Percentiles rank a stretch among this genome's conserved stretches.
phyloP scores from a whole-genome alignment of 2,797 vertebrate genomes.

The Peromyscus eremicus region DNA sequence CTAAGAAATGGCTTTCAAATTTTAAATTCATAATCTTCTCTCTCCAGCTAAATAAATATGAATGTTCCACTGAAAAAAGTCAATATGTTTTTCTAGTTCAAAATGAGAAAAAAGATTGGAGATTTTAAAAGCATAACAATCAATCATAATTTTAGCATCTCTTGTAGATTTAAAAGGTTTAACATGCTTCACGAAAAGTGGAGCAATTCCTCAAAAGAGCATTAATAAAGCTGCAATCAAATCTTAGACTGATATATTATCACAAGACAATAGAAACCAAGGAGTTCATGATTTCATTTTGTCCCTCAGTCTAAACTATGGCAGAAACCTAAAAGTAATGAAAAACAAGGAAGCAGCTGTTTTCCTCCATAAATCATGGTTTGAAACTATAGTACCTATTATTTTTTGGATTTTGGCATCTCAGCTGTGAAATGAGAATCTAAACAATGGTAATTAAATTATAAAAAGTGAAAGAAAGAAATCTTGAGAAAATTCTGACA shows the following conservation, averaged over 20 bases:
- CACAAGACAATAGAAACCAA: slow-evolving; percentile 60
- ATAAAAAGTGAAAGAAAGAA: slow-evolving; percentile 49
- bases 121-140: slow-evolving; percentile 73
- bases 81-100: slow-evolving; percentile 77
- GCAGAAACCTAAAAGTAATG: slow-evolving; percentile 62
- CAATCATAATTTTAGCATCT: slow-evolving; percentile 76
- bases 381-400: slow-evolving; percentile 43
- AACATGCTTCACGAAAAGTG: slow-evolving; percentile 40
- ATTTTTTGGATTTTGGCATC: slow-evolving; percentile 34
- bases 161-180: slow-evolving; percentile 73
- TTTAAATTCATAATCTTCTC: slow-evolving; percentile 77
- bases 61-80: slow-evolving; percentile 73
- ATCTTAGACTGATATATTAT: slow-evolving; percentile 57
- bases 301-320: slow-evolving; percentile 21
- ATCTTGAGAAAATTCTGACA: slow-evolving; percentile 63
- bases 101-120: slow-evolving; percentile 75
- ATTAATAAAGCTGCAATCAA: slow-evolving; percentile 66
- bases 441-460: slow-evolving; percentile 61
- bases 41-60: slow-evolving; percentile 77
- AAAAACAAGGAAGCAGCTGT: slow-evolving; percentile 34
- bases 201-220: slow-evolving; percentile 66
- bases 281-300: slow-evolving; percentile 44
- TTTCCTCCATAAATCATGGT: slow-evolving; percentile 40
- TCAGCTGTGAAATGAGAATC: slow-evolving; percentile 63
- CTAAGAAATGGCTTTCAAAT: slow-evolving; percentile 75